Conservation (phyloP, 2,113 vertebrate species). For the Seriola rivoliana region DNA sequence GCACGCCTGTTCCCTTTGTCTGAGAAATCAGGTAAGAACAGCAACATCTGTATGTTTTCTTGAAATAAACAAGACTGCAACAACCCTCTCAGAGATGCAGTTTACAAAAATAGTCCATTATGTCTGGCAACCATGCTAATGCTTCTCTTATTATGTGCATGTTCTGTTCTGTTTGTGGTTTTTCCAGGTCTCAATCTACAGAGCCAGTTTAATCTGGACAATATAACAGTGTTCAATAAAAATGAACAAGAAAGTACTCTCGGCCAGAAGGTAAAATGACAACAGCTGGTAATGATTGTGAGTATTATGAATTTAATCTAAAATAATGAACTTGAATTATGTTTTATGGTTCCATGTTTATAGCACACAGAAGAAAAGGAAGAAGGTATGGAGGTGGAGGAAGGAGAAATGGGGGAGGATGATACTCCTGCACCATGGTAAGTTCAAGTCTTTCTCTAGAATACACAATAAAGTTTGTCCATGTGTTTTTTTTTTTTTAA, state of each 20-base stretch:
- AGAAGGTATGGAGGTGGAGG: slow-evolving; percentile 96
- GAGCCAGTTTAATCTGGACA: slow-evolving; percentile 99
- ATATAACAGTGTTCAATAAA: slow-evolving; percentile 97
- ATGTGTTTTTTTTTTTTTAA: background rate
- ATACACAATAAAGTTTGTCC: too few relatives aligned
- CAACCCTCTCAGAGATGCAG: background rate
- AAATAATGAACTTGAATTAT: accelerated
- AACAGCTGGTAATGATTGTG: background rate
- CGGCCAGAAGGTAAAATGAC: slow-evolving; percentile 90
- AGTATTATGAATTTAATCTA: background rate
- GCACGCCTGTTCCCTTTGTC: slow-evolving; percentile 97
- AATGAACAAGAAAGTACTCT: slow-evolving; percentile 97
- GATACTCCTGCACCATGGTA: slow-evolving; percentile 93
- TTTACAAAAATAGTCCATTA: background rate
- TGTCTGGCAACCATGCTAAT: background rate
- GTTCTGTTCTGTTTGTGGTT: slow-evolving; percentile 17
- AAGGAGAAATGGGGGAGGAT: slow-evolving; percentile 99
- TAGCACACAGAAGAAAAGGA: slow-evolving; percentile 94
- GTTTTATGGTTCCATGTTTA: slow-evolving; percentile 2
- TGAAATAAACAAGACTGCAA: background rate
- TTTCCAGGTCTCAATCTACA: slow-evolving; percentile 94
- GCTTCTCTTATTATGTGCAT: background rate
- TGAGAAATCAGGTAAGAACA: slow-evolving; percentile 94
- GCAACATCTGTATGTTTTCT: background rate
- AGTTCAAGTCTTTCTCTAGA: background rate